Evolutionary conservation across 2,797 vertebrate genomes (phyloP).

Genomic region (Microchirus variegatus): DNA sequence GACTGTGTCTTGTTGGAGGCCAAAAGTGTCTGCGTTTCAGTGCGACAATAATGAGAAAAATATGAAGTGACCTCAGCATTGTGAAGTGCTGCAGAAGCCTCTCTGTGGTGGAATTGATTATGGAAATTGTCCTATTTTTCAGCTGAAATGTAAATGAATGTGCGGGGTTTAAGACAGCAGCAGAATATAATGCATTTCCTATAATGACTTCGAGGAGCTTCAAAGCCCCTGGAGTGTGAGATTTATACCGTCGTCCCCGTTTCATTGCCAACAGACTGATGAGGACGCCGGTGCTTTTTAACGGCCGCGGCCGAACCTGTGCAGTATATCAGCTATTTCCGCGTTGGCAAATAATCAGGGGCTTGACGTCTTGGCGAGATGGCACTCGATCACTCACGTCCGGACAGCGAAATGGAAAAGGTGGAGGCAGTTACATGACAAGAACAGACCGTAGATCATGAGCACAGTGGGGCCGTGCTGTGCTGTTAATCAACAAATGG

Average conservation of each 20-base stretch:
- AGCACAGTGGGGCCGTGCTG: conserved; percentile 10
- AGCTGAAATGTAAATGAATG: conserved; percentile 63
- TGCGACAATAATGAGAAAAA: conserved; percentile 23
- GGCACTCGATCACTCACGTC: conserved; percentile 41
- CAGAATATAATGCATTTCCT: conserved; percentile 57
- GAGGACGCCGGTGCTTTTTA: conserved; percentile 38
- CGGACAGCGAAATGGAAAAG: conserved; percentile 39
- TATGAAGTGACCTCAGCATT: conserved; percentile 11
- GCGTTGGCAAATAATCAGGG: conserved; percentile 50
- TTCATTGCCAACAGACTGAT: conserved; percentile 61
- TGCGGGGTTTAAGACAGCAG: conserved; percentile 46
- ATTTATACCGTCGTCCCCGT: conserved; percentile 51
- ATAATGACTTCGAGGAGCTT: conserved; percentile 62
- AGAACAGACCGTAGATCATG: conserved; percentile 44
- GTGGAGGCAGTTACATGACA: conserved; percentile 56
- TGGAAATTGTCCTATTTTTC: conserved; percentile 56
- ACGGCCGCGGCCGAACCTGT: conserved; percentile 27
- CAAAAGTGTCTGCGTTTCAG: conserved; percentile 1
- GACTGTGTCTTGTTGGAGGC: conserved; percentile 19
- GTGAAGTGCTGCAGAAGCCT: conserved; percentile 15
- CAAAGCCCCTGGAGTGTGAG: conserved; percentile 39
- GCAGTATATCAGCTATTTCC: conserved; percentile 51
- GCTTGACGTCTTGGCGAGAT: conserved; percentile 28
- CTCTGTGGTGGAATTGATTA: conserved; percentile 42
- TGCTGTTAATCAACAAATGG: conserved; percentile 42